Percentiles rank a stretch among this genome's conserved stretches.
Evolutionary conservation across 2,888 invertebrate species (phyloP).

Genomic region (Boloria selene): DNA sequence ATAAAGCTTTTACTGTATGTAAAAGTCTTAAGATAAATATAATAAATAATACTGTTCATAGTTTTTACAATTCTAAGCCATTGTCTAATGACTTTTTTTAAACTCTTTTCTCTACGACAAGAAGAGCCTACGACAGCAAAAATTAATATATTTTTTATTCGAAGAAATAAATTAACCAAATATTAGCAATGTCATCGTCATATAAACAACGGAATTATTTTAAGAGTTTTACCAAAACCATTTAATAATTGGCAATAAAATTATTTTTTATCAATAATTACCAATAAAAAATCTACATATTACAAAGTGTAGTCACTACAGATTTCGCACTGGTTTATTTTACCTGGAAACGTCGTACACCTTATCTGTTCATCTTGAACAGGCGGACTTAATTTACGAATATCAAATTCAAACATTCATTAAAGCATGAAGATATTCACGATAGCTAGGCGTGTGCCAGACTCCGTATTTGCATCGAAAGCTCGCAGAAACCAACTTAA

Average conservation of each 20-base stretch:
- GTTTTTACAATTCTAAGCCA: too few relatives aligned
- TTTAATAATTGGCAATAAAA: not conserved
- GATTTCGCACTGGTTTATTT: constrained; percentile 1
- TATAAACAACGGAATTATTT: too few relatives aligned
- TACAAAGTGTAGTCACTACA: constrained; percentile 5
- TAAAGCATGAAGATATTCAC: constrained; percentile 36
- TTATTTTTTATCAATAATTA: not conserved
- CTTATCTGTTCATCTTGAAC: constrained; percentile 20
- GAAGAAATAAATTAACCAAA: too few relatives aligned
- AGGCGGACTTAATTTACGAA: constrained; percentile 31
- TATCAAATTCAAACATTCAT: constrained; percentile 29
- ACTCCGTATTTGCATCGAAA: constrained; percentile 76
- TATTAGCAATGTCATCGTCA: too few relatives aligned
- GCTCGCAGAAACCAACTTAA: constrained; percentile 73
- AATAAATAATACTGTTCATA: too few relatives aligned
- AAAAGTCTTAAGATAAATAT: too few relatives aligned
- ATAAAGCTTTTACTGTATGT: too few relatives aligned
- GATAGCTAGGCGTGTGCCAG: constrained; percentile 69
- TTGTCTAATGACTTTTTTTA: too few relatives aligned
- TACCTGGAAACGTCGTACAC: constrained; percentile 7
- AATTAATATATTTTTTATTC: too few relatives aligned
- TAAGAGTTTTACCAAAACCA: too few relatives aligned
- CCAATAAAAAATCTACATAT: not conserved
- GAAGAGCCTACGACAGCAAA: too few relatives aligned
- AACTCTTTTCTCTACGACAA: too few relatives aligned